Conservation (phyloP, 2,797 vertebrate species). For the Pantherophis vulpinus region DNA sequence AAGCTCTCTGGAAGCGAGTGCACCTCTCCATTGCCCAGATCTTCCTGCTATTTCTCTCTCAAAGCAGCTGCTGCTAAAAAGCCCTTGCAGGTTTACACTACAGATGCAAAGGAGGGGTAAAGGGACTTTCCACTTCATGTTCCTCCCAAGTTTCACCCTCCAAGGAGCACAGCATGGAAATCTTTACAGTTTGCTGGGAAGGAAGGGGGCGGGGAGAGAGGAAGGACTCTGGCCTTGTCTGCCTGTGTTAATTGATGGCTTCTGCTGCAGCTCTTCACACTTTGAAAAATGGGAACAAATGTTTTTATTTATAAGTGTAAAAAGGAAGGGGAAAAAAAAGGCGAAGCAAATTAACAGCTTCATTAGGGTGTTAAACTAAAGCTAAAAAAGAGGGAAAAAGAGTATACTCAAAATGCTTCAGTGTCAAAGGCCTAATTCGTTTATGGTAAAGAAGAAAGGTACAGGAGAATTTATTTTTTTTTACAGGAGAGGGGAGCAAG, state of each 20-base stretch:
- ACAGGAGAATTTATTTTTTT: background rate
- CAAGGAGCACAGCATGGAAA: slow-evolving; percentile 59
- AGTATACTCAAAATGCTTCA: slow-evolving; percentile 8
- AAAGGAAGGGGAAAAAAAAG: slow-evolving; percentile 39
- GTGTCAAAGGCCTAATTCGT: background rate
- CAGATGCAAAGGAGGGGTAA: slow-evolving; percentile 58
- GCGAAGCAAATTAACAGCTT: slow-evolving; percentile 48
- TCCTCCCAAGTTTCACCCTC: slow-evolving; percentile 56
- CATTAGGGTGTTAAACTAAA: slow-evolving; percentile 1
- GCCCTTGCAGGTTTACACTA: slow-evolving; percentile 34
- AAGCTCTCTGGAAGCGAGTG: slow-evolving; percentile 63
- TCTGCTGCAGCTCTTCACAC: slow-evolving; percentile 74
- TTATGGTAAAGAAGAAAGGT: slow-evolving; percentile 1
- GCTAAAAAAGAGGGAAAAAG: slow-evolving; percentile 36
- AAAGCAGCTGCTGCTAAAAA: slow-evolving; percentile 40
- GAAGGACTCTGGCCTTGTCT: slow-evolving; percentile 66
- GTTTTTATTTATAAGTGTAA: slow-evolving; percentile 68
- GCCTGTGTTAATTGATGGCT: slow-evolving; percentile 72
- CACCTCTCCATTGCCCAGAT: slow-evolving; percentile 31
- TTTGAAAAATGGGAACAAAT: slow-evolving; percentile 64
- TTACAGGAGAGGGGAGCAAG: background rate
- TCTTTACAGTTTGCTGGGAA: slow-evolving; percentile 64
- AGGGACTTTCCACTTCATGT: slow-evolving; percentile 55
- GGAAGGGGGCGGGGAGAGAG: slow-evolving; percentile 54
- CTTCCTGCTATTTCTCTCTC: slow-evolving; percentile 47